Percentiles rank a stretch among this genome's conserved stretches.
Conservation (phyloP, 2,888 invertebrate species). For the Mythimna lalbum region DNA sequence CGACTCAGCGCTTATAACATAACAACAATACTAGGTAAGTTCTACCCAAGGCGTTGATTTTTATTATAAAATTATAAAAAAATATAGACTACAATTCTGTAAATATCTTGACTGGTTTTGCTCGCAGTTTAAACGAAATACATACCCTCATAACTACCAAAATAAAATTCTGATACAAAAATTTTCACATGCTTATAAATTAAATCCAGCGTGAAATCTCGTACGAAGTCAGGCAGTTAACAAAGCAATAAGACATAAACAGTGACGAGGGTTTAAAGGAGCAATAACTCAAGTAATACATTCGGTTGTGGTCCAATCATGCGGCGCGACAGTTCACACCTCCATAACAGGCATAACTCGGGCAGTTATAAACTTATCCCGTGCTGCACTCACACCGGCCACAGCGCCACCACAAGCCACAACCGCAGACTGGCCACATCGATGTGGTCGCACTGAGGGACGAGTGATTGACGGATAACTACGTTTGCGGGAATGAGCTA, state of each 20-base stretch:
- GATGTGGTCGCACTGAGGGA: conserved; percentile 16
- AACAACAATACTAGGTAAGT: conserved; percentile 18
- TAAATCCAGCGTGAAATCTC: conserved; percentile 22
- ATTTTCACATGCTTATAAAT: conserved; percentile 6
- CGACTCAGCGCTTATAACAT: conserved; percentile 4
- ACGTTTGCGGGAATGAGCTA: conserved; percentile 12
- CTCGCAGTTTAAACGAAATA: neutral
- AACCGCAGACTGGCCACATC: conserved; percentile 3
- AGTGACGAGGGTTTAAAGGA: conserved; percentile 37
- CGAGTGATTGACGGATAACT: conserved; percentile 21
- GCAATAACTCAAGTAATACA: conserved; percentile 55
- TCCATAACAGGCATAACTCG: conserved; percentile 67
- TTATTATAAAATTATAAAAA: neutral
- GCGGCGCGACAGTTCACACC: conserved; percentile 67
- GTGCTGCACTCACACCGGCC: conserved; percentile 24
- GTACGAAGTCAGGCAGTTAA: conserved; percentile 40
- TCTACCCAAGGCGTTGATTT: neutral
- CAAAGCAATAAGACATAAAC: conserved; percentile 38
- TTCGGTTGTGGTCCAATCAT: conserved; percentile 63
- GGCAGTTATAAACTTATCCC: conserved; percentile 27
- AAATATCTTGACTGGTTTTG: neutral
- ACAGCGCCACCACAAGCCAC: neutral
- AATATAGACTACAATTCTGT: too few relatives aligned
- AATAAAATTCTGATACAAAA: conserved; percentile 1
- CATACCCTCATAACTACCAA: neutral